Base-by-base conservation (phyloP, 1,140 invertebrate genomes). In the Octopus bimaculoides region DNA sequence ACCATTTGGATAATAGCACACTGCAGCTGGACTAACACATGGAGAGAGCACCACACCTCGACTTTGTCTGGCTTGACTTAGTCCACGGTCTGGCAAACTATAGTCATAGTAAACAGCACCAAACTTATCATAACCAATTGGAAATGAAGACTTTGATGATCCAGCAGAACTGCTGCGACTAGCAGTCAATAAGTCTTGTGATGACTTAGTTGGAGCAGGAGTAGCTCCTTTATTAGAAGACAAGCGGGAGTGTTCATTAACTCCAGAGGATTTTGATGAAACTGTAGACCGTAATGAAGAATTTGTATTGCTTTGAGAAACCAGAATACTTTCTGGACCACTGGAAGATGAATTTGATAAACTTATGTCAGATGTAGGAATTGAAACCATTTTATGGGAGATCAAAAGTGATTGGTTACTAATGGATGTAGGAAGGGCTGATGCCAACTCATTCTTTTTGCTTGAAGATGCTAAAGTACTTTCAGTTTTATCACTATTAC, bases 31-130 rank as follows among this genome's bases (percentile, higher is more conserved):
- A 75, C 71, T 54, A 76, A 79, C 54, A 56, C 77, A 56, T 52
- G 77, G 84, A 81, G 79, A 85, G 82, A 78, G 82, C 82, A 54
- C 83, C 79, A 76, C 81, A 80, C 8, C 78, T 69, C n/a, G 83
- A 79, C 5, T 77, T 53, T 12, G 78, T 7, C 20, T 55, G 73
- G 14, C 81, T 54, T n/a, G 73, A 41, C 85, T 84, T 14, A 88
- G 78, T n/a, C 87, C 87, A 52, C 87, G 81, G 61, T 88, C 87
- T 76, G 87, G 87, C 54, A 88, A 79, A 78, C 83, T 86, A 75
- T 88, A 88, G 76, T 88, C 86, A 79, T 88, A 88, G 4, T 84
- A 81, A 12, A 78, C 52, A 52, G 84, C 56, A 52, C 77, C 81
- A 79, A 79, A 81, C 52, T 85, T 85, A 53, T 84, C 82, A 79